phyloP scores from a whole-genome alignment of 2,888 invertebrate genomes.

The Diaperis boleti region DNA sequence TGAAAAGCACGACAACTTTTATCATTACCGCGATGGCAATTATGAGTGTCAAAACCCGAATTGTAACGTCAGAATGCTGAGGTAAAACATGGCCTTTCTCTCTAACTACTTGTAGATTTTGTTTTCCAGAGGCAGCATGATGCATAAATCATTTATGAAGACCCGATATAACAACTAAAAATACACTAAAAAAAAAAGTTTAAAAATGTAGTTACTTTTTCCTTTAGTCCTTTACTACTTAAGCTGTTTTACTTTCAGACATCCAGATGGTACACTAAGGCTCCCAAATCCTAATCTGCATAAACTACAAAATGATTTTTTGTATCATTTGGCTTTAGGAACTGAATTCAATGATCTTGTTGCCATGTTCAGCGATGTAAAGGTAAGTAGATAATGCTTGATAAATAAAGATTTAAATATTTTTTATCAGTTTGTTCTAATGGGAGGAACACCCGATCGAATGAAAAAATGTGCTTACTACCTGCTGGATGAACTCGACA shows the following conservation, averaged over 20 bases:
- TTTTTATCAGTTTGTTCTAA: conserved; percentile 87
- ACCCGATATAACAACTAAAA: too few relatives aligned
- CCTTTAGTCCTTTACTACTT: not conserved
- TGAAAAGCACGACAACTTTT: conserved; percentile 9
- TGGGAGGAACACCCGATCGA: conserved; percentile 95
- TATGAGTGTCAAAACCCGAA: not conserved
- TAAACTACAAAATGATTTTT: conserved; percentile 1
- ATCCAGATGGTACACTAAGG: conserved; percentile 10
- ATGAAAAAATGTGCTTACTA: conserved; percentile 94
- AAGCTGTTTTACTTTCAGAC: not conserved
- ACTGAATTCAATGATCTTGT: not conserved
- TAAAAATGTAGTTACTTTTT: too few relatives aligned
- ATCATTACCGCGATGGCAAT: not conserved
- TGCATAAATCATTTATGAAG: too few relatives aligned
- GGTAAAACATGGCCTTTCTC: too few relatives aligned
- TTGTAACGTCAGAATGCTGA: not conserved
- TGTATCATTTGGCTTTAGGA: conserved; percentile 16
- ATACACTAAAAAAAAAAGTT: too few relatives aligned
- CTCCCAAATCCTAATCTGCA: conserved; percentile 2
- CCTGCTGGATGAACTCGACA: conserved; percentile 90
- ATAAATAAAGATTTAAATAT: too few relatives aligned
- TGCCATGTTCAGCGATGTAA: conserved; percentile 15
- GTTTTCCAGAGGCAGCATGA: too few relatives aligned
- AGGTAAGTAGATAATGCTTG: too few relatives aligned
- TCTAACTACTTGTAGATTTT: too few relatives aligned